Evolutionary conservation across 2,888 invertebrate genomes (phyloP), one percentile per base, ranked within the genome.

Genomic region (Polyploca ridens): DNA sequence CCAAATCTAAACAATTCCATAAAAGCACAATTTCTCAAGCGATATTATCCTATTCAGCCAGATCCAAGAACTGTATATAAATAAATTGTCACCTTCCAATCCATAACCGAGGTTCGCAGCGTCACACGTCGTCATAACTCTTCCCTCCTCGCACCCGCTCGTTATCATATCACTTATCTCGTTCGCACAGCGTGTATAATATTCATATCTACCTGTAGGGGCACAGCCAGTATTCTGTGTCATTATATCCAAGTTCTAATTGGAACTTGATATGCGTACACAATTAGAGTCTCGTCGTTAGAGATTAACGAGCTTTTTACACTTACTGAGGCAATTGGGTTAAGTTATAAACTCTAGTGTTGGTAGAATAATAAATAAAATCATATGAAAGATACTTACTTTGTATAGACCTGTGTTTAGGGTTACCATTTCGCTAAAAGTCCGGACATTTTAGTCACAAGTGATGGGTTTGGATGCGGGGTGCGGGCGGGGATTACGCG

Each of bases 251-350:
- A 79, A 79, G 78, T 82, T 87, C 88, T 91, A 91, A 93, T 93
- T 91, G 89, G 89, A 91, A 90, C 84, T 88, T 89, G 91, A 91
- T 91, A 92, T 87, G 90, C 88, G 87, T 89, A 83, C 86, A 89
- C 88, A 89, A 90, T 90, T 88, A 90, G 87, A 85, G 82, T 73
- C 80, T 82, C 73, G 84, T 88, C 85, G 86, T 89, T 86, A 85
- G 81, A 85, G 81, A 88, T 87, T 89, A 90, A 90, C 88, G 88
- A 90, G 90, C 85, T 89, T 90, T 89, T 90, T 90, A 86, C 86
- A 84, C 84, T 83, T 77, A 68, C 14, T 63, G 57, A 69, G 68
- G 64, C 58, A 13, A 66, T 5, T 58, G 69, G 73, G 64, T 67
- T 63, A 71, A 73, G 70, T 69, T 72, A 65, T 58, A 64, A 69